phyloP scores from a whole-genome alignment of 1,140 invertebrate species.

The Listronotus bonariensis region DNA sequence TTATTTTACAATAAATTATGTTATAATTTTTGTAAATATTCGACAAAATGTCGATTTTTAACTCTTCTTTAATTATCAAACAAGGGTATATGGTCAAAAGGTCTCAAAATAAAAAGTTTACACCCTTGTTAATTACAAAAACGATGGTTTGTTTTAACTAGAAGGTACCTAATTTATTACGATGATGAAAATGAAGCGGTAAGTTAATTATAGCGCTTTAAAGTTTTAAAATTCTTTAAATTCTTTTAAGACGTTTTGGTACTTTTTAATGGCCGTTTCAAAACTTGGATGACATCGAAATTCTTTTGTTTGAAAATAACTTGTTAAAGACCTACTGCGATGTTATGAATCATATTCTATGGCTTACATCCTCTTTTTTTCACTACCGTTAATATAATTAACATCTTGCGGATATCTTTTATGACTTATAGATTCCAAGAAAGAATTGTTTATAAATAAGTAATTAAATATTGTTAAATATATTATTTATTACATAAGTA shows the following conservation, averaged over 20 bases:
- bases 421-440: no score
- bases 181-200: slow-evolving; percentile 68
- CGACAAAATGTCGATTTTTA: slow-evolving; percentile 30
- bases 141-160: slow-evolving; percentile 81
- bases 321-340: background rate
- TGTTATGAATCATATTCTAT: no score
- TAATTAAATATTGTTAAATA: no score
- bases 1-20: background rate
- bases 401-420: no score
- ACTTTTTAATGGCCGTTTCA: background rate
- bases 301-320: background rate
- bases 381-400: no score
- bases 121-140: slow-evolving; percentile 84
- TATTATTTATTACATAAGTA: no score
- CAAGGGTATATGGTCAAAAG: slow-evolving; percentile 82
- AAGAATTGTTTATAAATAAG: no score
- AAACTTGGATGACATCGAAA: slow-evolving; percentile 1
- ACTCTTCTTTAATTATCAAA: slow-evolving; percentile 42
- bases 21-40: slow-evolving; percentile 7
- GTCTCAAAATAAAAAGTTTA: slow-evolving; percentile 87
- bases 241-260: background rate
- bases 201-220: slow-evolving; percentile 9
- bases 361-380: no score
- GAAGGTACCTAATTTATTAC: slow-evolving; percentile 75
- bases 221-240: slow-evolving; percentile 4